phyloP scores from a whole-genome alignment of 2,797 vertebrate genomes.

The Onychomys leucogaster region DNA sequence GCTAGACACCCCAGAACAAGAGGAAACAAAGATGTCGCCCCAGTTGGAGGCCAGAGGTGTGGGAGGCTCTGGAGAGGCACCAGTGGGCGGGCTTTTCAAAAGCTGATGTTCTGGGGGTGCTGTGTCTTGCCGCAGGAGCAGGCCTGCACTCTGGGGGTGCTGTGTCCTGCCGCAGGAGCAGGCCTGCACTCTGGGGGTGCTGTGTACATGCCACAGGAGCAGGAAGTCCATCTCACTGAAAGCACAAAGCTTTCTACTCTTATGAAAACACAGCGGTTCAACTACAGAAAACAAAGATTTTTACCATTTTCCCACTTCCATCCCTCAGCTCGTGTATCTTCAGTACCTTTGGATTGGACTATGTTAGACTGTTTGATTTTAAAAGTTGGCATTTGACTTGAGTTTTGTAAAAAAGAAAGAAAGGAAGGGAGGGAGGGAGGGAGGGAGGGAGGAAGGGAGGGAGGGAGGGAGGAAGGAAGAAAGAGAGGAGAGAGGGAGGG shows the following conservation, averaged over 20 bases:
- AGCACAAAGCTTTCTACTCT: neutral
- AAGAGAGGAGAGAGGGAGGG: accelerated
- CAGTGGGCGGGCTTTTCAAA: too few species aligned
- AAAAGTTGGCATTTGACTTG: neutral
- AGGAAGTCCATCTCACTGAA: neutral
- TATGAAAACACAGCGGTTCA: neutral
- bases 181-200: too few species aligned
- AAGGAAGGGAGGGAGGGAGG: too few species aligned
- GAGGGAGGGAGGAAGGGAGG: too few species aligned
- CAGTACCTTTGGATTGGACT: too few species aligned
- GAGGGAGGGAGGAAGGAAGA: too few species aligned
- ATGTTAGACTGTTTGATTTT: neutral
- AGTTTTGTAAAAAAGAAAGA: neutral
- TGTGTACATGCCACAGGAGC: too few species aligned
- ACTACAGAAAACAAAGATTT: neutral
- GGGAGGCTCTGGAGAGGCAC: neutral
- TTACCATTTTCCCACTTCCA: neutral
- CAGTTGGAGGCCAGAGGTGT: neutral
- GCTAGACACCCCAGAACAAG: neutral
- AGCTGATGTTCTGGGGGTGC: too few species aligned
- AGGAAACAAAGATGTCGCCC: neutral
- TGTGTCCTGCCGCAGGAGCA: too few species aligned
- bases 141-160: too few species aligned
- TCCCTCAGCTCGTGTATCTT: neutral
- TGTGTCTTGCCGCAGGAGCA: too few species aligned